Evolutionary conservation across 2,113 vertebrate genomes (phyloP), one percentile per base, ranked within the genome.

Genomic region (Glaucomys volans): DNA sequence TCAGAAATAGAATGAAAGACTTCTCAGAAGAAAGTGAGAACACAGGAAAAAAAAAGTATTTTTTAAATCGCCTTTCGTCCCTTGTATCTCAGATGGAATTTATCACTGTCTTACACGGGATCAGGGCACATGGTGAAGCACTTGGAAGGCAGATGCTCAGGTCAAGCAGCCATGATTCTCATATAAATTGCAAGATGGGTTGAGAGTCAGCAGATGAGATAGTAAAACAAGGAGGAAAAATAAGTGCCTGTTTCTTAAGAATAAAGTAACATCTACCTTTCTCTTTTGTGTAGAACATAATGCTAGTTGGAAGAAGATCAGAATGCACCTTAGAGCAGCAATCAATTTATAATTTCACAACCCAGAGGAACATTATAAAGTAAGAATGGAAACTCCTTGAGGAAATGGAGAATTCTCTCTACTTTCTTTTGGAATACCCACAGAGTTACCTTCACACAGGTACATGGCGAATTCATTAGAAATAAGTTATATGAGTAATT

Each of bases 1-100:
- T 95, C 91, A 96, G 94, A 97, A 95, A 97, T 66, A 97, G 87
- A 97, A 96, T 96, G 97, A 95, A 97, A 97, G 47, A 95, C 64
- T 96, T 96, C 77, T 94, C 71, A 89, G 76, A 95, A 88, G 93
- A 94, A 96, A 92, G 91, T 79, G 76, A 86, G 95, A 97, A 88
- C 52, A 95, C 67, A 92, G 57, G 28, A 95, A 97, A 95, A 62
- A 97, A 26, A 94, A n/a, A n/a, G n/a, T 76, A 87, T 97, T 75
- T 97, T 96, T 92, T 59, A 97, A 97, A 95, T 94, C 16, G 1
- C 64, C 88, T 86, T 32, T 96, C 1, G 0, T 75, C 9, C 22
- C 44, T 87, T 74, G 20, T 92, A 37, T 88, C 92, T 94, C 72
- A 86, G 76, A 82, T 18, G 42, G 66, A 95, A 95, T 96, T 95